These are phyloP conservation scores for Ecliptopera silaceata DNA, from an alignment of 2,888 invertebrate species.

Conservation along the genomic window DNA sequence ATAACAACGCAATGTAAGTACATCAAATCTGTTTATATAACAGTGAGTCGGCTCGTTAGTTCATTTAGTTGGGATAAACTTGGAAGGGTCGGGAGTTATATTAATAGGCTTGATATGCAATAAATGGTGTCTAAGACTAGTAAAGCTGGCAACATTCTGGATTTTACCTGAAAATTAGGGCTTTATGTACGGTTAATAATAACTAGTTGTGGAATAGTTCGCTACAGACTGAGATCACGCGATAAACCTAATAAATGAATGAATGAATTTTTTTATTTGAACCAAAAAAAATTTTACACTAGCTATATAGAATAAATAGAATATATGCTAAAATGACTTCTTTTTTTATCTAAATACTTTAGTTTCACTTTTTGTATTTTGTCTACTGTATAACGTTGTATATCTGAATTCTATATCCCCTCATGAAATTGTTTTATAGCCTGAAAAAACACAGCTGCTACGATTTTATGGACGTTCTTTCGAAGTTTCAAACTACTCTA, in stretches of 20 bases:
- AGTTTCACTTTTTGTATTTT: too few species aligned
- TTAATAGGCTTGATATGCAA: constrained; percentile 16
- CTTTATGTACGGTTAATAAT: too few species aligned
- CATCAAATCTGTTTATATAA: constrained; percentile 24
- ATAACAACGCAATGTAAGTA: constrained; percentile 15
- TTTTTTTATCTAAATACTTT: too few species aligned
- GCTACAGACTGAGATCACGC: too few species aligned
- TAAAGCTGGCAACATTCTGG: not conserved
- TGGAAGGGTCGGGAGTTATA: constrained; percentile 7
- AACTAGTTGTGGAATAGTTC: too few species aligned
- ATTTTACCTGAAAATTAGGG: not conserved
- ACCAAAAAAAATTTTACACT: too few species aligned
- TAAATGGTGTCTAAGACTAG: constrained; percentile 7
- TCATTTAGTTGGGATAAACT: constrained; percentile 19
- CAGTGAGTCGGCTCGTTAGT: constrained; percentile 26
- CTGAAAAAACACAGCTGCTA: constrained; percentile 1
- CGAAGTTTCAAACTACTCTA: not conserved
- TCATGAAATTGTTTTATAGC: constrained; percentile 6
- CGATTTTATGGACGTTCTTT: constrained; percentile 8
- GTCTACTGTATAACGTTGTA: constrained; percentile 27
- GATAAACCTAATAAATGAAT: too few species aligned
- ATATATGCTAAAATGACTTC: too few species aligned
- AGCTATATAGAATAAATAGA: too few species aligned
- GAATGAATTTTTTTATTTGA: too few species aligned
- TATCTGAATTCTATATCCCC: too few species aligned